phyloP scores from a whole-genome alignment of 2,888 invertebrate genomes.

The Cyclophora punctaria region DNA sequence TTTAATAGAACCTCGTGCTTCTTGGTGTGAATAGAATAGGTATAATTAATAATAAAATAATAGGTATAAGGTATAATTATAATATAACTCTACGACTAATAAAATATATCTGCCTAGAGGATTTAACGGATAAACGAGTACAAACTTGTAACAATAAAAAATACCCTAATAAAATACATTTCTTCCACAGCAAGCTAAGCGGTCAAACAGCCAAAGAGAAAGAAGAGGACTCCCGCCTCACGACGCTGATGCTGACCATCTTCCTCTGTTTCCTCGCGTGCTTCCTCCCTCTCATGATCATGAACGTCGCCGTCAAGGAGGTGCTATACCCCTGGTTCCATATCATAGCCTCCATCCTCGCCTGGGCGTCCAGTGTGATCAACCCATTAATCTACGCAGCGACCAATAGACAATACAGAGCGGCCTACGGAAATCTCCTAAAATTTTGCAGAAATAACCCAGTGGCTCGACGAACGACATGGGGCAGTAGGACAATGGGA shows the following conservation, averaged over 20 bases:
- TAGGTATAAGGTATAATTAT: no score
- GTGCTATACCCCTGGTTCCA: constrained; percentile 82
- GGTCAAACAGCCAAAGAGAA: constrained; percentile 67
- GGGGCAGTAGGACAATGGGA: constrained; percentile 64
- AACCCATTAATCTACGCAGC: constrained; percentile 94
- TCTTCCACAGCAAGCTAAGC: constrained; percentile 58
- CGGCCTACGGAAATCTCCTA: constrained; percentile 75
- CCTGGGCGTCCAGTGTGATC: constrained; percentile 92
- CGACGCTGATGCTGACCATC: constrained; percentile 90
- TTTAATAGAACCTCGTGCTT: no score
- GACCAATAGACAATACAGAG: constrained; percentile 87
- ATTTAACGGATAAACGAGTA: no score
- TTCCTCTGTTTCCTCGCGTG: constrained; percentile 90
- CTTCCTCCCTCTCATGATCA: constrained; percentile 91
- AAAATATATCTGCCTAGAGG: no score
- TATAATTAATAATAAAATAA: no score
- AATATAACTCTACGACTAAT: no score
- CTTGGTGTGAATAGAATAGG: no score
- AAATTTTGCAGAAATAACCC: constrained; percentile 58
- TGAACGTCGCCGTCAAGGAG: constrained; percentile 89
- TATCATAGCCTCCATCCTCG: constrained; percentile 87
- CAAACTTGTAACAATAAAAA: no score
- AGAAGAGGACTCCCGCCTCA: constrained; percentile 86
- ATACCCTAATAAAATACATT: neutral
- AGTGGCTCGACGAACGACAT: constrained; percentile 50